Conservation (phyloP, 2,113 vertebrate genomes). For the Charina bottae region DNA sequence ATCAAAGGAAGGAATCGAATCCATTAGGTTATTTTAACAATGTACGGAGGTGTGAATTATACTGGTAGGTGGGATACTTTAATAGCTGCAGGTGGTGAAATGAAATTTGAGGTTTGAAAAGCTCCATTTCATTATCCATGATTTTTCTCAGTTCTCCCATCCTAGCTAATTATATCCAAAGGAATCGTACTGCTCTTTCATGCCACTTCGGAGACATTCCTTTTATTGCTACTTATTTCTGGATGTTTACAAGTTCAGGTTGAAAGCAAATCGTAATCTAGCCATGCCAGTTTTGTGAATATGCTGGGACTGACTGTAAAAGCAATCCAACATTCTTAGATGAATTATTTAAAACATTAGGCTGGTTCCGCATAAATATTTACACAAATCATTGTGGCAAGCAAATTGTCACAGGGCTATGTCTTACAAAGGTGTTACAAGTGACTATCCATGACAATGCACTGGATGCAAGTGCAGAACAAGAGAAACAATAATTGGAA, state of each 20-base stretch:
- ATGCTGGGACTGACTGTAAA: slow-evolving; percentile 11
- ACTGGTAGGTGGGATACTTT: slow-evolving; percentile 16
- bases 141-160: slow-evolving; percentile 23
- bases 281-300: neutral
- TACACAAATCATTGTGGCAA: neutral
- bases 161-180: neutral
- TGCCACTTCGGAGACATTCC: neutral
- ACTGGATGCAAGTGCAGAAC: slow-evolving; percentile 2
- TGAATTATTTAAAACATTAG: slow-evolving; percentile 40
- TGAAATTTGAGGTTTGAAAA: slow-evolving; percentile 31
- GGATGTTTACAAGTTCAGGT: slow-evolving; percentile 5
- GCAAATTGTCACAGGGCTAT: slow-evolving; percentile 19
- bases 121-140: slow-evolving; percentile 7
- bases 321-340: neutral
- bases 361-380: neutral
- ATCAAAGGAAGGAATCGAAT: neutral
- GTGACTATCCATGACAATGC: neutral
- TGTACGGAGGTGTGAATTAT: slow-evolving; percentile 22
- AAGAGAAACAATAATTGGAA: neutral
- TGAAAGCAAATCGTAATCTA: neutral
- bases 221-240: slow-evolving; percentile 36
- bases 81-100: slow-evolving; percentile 33
- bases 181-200: slow-evolving; percentile 2
- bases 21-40: slow-evolving; percentile 26
- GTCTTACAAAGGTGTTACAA: neutral